phyloP scores from a whole-genome alignment of 2,888 invertebrate genomes.

The Yponomeuta evonymella region DNA sequence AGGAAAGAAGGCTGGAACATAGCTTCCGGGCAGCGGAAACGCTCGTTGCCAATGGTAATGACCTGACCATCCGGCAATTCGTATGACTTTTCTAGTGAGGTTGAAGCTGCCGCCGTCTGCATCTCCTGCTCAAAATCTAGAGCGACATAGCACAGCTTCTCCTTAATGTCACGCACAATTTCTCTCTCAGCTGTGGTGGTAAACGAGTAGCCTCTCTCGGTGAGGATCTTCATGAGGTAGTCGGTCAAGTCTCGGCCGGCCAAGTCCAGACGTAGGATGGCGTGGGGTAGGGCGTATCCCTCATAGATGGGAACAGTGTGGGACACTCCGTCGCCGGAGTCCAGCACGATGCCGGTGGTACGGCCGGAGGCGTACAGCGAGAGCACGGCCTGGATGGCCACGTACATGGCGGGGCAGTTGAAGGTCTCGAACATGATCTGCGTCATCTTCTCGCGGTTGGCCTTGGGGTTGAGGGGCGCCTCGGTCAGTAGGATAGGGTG shows the following conservation, averaged over 20 bases:
- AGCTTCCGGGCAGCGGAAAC: constrained; percentile 93
- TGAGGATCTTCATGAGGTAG: constrained; percentile 98
- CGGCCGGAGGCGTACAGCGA: constrained; percentile 96
- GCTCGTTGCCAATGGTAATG: constrained; percentile 93
- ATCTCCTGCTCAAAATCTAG: constrained; percentile 94
- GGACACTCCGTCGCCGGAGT: constrained; percentile 95
- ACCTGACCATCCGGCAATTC: constrained; percentile 83
- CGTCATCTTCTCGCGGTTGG: constrained; percentile 96
- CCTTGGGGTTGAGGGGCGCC: constrained; percentile 94
- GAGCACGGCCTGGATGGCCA: constrained; percentile 96
- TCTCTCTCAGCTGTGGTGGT: constrained; percentile 96
- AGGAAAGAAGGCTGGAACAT: constrained; percentile 92
- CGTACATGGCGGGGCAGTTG: constrained; percentile 95
- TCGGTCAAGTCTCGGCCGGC: constrained; percentile 97
- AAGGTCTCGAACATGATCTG: constrained; percentile 95
- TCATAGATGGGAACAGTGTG: constrained; percentile 97
- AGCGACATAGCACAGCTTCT: constrained; percentile 92
- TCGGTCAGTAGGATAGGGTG: constrained; percentile 93
- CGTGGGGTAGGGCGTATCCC: constrained; percentile 96
- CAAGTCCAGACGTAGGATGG: constrained; percentile 97
- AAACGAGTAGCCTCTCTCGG: constrained; percentile 96
- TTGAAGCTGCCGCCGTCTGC: constrained; percentile 93
- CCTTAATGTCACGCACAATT: constrained; percentile 96
- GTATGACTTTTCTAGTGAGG: constrained; percentile 94
- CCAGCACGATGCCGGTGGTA: constrained; percentile 96